A percentile compares a stretch with the other conserved stretches of the same genome.
Conservation (phyloP, 2,113 vertebrate genomes). For the Piprites chloris region DNA sequence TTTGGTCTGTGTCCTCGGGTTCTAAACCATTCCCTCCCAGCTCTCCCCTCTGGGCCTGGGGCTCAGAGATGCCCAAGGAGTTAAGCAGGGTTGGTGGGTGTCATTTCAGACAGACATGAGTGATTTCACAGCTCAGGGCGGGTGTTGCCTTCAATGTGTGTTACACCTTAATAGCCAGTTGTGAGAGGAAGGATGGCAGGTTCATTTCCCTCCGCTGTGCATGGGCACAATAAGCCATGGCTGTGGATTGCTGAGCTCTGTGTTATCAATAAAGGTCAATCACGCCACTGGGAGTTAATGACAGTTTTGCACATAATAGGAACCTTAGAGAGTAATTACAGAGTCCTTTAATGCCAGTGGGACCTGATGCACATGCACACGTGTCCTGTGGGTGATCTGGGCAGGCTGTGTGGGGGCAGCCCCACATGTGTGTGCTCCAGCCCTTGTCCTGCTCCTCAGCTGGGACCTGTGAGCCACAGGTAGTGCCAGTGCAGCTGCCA, state of each 20-base stretch:
- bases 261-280: conserved; percentile 36
- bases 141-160: neutral
- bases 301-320: neutral
- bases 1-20: rapidly evolving
- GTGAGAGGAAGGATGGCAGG: neutral
- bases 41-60: neutral
- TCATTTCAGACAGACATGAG: neutral
- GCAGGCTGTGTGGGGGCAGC: neutral
- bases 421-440: neutral
- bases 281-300: conserved; percentile 25
- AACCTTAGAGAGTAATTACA: conserved; percentile 29
- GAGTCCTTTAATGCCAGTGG: neutral
- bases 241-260: neutral
- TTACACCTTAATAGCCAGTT: neutral
- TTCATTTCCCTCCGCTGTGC: neutral
- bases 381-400: neutral
- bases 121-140: neutral
- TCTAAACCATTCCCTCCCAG: neutral
- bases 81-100: neutral
- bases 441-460: neutral
- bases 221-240: neutral
- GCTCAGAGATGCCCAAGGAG: neutral
- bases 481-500: neutral
- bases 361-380: rapidly evolving
- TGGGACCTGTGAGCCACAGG: neutral